phyloP scores from a whole-genome alignment of 2,113 vertebrate genomes.

The Pandion haliaetus region DNA sequence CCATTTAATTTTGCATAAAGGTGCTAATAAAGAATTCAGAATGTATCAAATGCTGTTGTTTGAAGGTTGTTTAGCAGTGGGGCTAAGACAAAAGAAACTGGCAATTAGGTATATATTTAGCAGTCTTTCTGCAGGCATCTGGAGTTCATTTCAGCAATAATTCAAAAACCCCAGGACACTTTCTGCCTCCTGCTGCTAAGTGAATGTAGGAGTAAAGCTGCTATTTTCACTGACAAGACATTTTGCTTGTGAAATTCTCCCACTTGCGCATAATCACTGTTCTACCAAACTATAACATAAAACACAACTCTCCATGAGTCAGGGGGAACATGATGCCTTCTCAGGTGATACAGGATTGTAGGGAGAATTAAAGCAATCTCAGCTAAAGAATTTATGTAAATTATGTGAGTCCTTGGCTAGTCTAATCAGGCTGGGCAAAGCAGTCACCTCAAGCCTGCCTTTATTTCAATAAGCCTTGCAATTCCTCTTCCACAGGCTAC shows the following conservation, averaged over 20 bases:
- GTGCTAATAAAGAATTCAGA: conserved; percentile 24
- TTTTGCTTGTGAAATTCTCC: conserved; percentile 69
- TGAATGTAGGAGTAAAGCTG: conserved; percentile 74
- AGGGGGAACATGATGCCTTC: neutral
- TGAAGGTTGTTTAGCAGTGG: conserved; percentile 53
- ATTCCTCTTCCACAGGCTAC: neutral
- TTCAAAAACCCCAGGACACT: conserved; percentile 64
- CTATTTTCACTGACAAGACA: conserved; percentile 72
- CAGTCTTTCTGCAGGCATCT: conserved; percentile 67
- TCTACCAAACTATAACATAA: conserved; percentile 45
- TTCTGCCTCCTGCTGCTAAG: conserved; percentile 65
- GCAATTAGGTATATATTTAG: conserved; percentile 73
- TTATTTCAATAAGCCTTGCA: neutral
- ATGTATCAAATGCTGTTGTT: conserved; percentile 25
- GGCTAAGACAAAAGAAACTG: conserved; percentile 58
- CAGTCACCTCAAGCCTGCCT: neutral
- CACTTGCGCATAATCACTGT: conserved; percentile 61
- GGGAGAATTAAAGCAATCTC: neutral
- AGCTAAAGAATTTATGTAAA: neutral
- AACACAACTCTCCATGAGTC: conserved; percentile 29
- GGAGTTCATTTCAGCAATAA: conserved; percentile 66
- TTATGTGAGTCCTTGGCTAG: neutral
- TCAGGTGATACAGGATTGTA: neutral
- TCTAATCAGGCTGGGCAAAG: neutral
- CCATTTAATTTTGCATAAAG: conserved; percentile 28